Percentiles rank a stretch among this genome's conserved stretches.
Evolutionary conservation across 1,140 invertebrate species (phyloP).

Genomic region (Adelges cooleyi): DNA sequence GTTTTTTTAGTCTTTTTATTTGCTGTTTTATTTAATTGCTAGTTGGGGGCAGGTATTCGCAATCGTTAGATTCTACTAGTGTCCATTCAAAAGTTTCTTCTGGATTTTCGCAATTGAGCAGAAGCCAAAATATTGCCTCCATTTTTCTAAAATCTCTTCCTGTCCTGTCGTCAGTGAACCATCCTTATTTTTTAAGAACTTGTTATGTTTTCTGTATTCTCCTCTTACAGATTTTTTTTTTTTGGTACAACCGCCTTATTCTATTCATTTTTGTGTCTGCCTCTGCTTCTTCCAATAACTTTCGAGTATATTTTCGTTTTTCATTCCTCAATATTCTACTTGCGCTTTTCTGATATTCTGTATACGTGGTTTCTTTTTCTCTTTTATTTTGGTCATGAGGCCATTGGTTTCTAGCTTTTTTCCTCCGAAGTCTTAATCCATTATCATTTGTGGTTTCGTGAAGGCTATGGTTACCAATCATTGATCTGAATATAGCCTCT

Average conservation of each 20-base stretch:
- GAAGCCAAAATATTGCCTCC: not conserved
- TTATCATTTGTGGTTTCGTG: not conserved
- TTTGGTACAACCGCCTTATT: not conserved
- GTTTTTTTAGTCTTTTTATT: not conserved
- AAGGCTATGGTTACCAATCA: not conserved
- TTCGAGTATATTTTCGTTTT: not conserved
- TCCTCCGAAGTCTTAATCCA: not conserved
- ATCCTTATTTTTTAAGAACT: slow-evolving; percentile 2
- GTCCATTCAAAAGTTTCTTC: not conserved
- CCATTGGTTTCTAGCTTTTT: not conserved
- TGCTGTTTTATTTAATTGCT: not conserved
- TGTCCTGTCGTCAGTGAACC: not conserved
- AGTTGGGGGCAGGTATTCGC: not conserved
- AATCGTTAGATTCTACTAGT: not conserved
- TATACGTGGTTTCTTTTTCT: not conserved
- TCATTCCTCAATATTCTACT: not conserved
- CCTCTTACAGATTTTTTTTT: not conserved
- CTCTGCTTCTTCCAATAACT: not conserved
- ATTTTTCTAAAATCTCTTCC: not conserved
- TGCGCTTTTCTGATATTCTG: not conserved
- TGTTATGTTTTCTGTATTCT: not conserved
- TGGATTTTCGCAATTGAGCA: not conserved
- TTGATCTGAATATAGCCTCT: not conserved
- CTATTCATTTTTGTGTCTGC: not conserved
- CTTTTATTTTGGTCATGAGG: not conserved